Percentiles rank a stretch among this genome's conserved stretches.
These are phyloP conservation scores for Bombycilla garrulus DNA, from an alignment of 2,113 vertebrate species.

Conservation along the genomic window DNA sequence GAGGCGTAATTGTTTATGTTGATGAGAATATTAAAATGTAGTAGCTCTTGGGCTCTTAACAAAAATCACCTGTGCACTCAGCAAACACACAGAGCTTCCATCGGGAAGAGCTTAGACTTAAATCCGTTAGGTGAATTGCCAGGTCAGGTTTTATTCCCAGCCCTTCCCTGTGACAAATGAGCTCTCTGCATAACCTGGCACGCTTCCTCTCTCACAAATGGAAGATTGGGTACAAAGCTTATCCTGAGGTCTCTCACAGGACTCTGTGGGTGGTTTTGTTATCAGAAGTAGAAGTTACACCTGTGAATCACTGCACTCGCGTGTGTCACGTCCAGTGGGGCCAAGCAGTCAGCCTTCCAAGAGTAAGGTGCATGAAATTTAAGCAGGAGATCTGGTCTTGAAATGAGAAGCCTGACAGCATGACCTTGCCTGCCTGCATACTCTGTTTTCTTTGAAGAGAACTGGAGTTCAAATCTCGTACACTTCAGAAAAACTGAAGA, in stretches of 20 bases:
- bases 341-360: neutral
- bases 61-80: neutral
- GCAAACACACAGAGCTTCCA: neutral
- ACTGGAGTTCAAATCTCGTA: neutral
- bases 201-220: neutral
- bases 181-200: neutral
- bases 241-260: neutral
- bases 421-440: neutral
- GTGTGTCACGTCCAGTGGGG: neutral
- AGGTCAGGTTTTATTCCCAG: neutral
- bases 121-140: neutral
- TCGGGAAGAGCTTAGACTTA: neutral
- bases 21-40: neutral
- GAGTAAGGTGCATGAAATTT: neutral
- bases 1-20: neutral
- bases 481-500: neutral
- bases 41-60: neutral
- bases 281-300: neutral
- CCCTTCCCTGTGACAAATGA: neutral
- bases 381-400: neutral
- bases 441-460: neutral
- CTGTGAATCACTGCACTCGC: neutral
- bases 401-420: neutral
- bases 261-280: neutral
- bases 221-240: neutral